Base-by-base conservation (phyloP, 2,888 invertebrate genomes). In the Limnephilus auricula region DNA sequence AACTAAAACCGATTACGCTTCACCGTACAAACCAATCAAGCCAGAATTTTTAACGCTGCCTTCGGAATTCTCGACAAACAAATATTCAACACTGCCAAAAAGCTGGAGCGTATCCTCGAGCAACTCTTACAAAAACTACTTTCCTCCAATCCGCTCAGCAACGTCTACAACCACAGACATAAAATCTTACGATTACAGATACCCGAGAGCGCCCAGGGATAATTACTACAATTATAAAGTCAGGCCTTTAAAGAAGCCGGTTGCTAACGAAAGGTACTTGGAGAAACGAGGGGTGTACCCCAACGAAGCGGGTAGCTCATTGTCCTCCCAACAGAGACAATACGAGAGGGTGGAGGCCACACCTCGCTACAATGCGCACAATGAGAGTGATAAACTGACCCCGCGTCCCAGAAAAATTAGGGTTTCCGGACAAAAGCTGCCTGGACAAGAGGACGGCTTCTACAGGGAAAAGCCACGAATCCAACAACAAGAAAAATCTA, bases 31-130 rank as follows among this genome's bases (percentile, higher is more conserved):
- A 93, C 96, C 96, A 34, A 96, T 96, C 91, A 94, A 95, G 94
- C 96, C 96, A 1, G 96, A 96, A 93, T 96, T 95, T 93, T 94
- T 96, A 65, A 95, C 96, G 92, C 94, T 96, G 91, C 95, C 95
- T 3, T 94, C 95, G 1, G 94, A 94, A 45, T 95, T 95, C 93
- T 95, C 95, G 65, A 34, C 85, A 2, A 92, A 82, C 40, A 93
- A 94, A 94, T 96, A 95, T 93, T 95, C 95, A 90, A 95, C 96
- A 0, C 93, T 96, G 83, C 96, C 96, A 31, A 94, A 96, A 93
- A 95, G 94, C 93, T 95, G 95, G 93, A 93, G 93, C 89, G 85
- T 93, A 9, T 91, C 92, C 25, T 92, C 92, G 10, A 91, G 89
- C 37, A 92, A 92, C 82, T 92, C 93, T n/a, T 93, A 93, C 82